Evolutionary conservation across 2,113 vertebrate species (phyloP).

Genomic region (Sardina pilchardus): DNA sequence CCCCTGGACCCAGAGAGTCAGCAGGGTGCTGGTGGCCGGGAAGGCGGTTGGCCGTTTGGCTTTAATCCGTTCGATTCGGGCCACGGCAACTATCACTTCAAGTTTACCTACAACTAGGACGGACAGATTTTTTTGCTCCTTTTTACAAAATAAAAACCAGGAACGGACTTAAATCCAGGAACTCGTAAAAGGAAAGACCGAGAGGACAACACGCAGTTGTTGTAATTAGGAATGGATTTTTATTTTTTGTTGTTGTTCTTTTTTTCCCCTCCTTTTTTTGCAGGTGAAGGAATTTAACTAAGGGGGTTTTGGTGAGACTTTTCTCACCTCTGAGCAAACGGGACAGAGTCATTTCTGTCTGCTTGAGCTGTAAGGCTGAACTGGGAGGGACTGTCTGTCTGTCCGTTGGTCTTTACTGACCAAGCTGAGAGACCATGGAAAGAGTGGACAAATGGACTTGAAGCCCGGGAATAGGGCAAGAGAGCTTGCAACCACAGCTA

Average conservation of each 20-base stretch:
- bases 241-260: neutral
- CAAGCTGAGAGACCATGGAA: neutral
- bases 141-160: neutral
- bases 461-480: neutral
- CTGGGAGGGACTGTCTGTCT: neutral
- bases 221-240: constrained; percentile 27
- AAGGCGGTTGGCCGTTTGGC: constrained; percentile 74
- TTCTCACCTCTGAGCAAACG: neutral
- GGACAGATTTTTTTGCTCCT: neutral
- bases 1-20: constrained; percentile 81
- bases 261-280: neutral
- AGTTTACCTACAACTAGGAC: constrained; percentile 79
- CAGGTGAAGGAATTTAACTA: constrained; percentile 23
- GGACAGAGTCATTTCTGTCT: neutral
- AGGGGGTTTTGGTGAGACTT: neutral
- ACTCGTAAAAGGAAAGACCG: constrained; percentile 16
- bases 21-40: constrained; percentile 73
- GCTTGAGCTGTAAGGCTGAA: neutral
- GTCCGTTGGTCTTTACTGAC: neutral
- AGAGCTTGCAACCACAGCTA: neutral
- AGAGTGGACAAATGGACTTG: neutral
- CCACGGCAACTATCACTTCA: constrained; percentile 80
- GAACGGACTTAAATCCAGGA: neutral
- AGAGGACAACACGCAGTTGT: constrained; percentile 6
- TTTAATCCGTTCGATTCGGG: constrained; percentile 83